Evolutionary conservation across 2,797 vertebrate genomes (phyloP), one percentile per base, ranked within the genome.

Genomic region (Urosaurus nigricauda): DNA sequence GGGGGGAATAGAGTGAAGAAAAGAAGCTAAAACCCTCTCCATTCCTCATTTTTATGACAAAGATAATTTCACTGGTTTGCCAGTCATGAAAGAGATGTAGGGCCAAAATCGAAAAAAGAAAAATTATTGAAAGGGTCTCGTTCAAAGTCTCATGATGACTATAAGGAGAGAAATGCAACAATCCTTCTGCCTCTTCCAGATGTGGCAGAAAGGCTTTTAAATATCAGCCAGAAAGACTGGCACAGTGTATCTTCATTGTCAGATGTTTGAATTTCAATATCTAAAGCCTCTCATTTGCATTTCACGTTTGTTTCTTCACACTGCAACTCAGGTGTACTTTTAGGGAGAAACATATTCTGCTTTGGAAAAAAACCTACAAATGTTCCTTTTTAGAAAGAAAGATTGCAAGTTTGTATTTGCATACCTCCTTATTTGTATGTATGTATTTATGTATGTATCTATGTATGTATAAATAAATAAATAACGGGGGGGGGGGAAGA

Each of bases 1-100:
- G 32, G 35, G 51, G 19, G n/a, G 26, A 65, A 65, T 51, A 63
- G 16, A 32, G 81, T 63, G 24, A 5, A 7, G 56, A 47, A 37
- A 68, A 56, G 47, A 93, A 87, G 74, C 17, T 88, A 78, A 77
- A 68, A 93, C 86, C 63, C 0, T 0, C 12, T 0, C 24, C 35
- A 29, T 77, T 92, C 94, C 94, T 93, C 86, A 90, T 87, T 90
- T 95, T 19, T 85, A 85, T 87, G 89, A 82, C 35, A 73, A 60
- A 71, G 68, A 79, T 68, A 85, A 5, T 53, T 87, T 93, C 84
- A 87, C 53, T 79, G 37, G 90, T 88, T 47, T 85, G 37, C 83
- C 51, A 83, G 80, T 56, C 80, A 86, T 65, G n/a, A 56, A 89
- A 89, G 24, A 81, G 4, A 83, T 16, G 24, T 43, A 26, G 17